These are phyloP conservation scores for Dynastes tityus DNA, from an alignment of 2,888 invertebrate genomes.

Conservation along the genomic window DNA sequence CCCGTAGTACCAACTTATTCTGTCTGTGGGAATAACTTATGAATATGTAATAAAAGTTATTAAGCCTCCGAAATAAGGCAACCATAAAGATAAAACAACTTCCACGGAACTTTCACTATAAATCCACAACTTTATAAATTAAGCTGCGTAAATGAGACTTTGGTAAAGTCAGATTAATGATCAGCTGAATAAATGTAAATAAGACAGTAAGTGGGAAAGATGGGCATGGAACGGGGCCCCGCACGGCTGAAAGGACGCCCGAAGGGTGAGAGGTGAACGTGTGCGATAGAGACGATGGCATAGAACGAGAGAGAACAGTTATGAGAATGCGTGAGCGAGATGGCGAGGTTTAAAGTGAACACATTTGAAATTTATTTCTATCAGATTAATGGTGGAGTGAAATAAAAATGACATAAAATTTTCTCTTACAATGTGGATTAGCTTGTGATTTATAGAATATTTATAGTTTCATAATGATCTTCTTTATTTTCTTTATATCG, in stretches of 20 bases:
- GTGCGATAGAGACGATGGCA: background rate
- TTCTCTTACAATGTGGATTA: constrained; percentile 24
- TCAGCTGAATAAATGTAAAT: constrained; percentile 69
- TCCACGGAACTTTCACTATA: constrained; percentile 69
- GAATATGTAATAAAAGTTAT: constrained; percentile 69
- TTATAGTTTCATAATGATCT: background rate
- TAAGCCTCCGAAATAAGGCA: constrained; percentile 66
- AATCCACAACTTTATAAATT: constrained; percentile 71
- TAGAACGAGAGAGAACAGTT: constrained; percentile 8
- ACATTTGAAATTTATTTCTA: constrained; percentile 36
- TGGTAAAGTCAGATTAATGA: constrained; percentile 71
- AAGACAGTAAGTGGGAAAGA: constrained; percentile 63
- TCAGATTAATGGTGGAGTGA: constrained; percentile 35
- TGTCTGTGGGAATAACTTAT: constrained; percentile 55
- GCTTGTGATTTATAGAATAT: constrained; percentile 12
- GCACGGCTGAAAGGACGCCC: background rate
- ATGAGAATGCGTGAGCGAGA: background rate
- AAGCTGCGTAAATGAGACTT: constrained; percentile 70
- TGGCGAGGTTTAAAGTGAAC: background rate
- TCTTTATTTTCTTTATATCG: background rate
- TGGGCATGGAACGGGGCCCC: constrained; percentile 48
- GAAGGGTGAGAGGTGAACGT: constrained; percentile 20
- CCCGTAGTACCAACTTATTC: constrained; percentile 19
- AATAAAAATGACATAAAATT: constrained; percentile 44
- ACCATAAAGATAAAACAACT: constrained; percentile 70